These are phyloP conservation scores for Pseudomugil gertrudae DNA, from an alignment of 2,797 vertebrate species.

Conservation along the genomic window DNA sequence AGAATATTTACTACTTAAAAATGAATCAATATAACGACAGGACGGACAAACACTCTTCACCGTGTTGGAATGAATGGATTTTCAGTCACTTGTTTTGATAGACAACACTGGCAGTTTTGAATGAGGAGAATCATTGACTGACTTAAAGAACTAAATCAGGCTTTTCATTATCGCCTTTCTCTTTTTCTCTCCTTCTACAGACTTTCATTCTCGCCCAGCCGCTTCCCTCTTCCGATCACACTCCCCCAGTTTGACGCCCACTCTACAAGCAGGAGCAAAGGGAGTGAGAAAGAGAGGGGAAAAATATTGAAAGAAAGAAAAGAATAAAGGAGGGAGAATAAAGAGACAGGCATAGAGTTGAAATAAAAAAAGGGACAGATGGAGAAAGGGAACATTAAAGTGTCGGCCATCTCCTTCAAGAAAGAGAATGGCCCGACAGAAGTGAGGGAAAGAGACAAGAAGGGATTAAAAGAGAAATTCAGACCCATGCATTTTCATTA, in stretches of 20 bases:
- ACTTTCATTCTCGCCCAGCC: conserved; percentile 79
- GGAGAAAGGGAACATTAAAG: conserved; percentile 39
- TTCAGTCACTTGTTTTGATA: conserved; percentile 42
- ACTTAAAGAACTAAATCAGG: conserved; percentile 77
- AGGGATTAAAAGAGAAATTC: conserved; percentile 40
- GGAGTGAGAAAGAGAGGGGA: conserved; percentile 47
- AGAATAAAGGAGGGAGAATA: conserved; percentile 26
- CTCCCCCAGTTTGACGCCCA: conserved; percentile 81
- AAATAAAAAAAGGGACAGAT: conserved; percentile 52
- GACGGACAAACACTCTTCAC: conserved; percentile 9
- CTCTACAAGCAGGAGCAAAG: conserved; percentile 71
- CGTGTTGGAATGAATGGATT: conserved; percentile 24
- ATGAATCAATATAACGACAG: conserved; percentile 28
- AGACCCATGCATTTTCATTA: conserved; percentile 63
- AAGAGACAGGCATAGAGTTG: conserved; percentile 34
- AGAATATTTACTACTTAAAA: conserved; percentile 23
- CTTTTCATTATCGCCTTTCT: conserved; percentile 80
- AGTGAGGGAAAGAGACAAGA: conserved; percentile 24
- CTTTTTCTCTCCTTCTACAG: conserved; percentile 66
- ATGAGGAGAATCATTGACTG: conserved; percentile 57
- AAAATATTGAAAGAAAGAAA: conserved; percentile 28
- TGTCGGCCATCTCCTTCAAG: conserved; percentile 40
- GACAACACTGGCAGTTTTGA: conserved; percentile 29
- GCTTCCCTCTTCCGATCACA: conserved; percentile 80
- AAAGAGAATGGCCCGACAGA: conserved; percentile 32